Evolutionary conservation across 1,140 invertebrate genomes (phyloP).

Genomic region (Drosophila aff.): DNA sequence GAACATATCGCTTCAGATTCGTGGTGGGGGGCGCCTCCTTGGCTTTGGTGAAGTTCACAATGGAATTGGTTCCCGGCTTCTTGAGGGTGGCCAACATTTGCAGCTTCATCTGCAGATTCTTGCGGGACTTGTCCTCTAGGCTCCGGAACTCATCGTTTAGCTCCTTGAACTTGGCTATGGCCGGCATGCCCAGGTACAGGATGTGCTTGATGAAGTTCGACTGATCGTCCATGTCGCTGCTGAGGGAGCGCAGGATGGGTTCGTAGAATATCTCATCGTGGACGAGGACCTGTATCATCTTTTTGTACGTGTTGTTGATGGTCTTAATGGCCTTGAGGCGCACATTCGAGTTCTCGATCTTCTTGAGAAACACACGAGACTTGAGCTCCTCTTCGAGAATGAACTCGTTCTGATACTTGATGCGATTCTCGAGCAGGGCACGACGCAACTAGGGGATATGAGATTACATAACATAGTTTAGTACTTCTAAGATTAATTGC

Average conservation of each 20-base stretch:
- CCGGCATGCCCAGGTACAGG: conserved; percentile 75
- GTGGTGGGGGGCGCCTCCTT: conserved; percentile 32
- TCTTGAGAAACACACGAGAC: conserved; percentile 64
- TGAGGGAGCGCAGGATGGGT: conserved; percentile 75
- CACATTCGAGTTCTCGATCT: conserved; percentile 80
- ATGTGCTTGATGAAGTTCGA: conserved; percentile 80
- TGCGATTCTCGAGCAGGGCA: conserved; percentile 73
- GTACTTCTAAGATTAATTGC: neutral
- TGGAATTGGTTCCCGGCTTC: conserved; percentile 2
- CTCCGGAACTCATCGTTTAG: conserved; percentile 62
- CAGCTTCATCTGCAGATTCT: conserved; percentile 65
- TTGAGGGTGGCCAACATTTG: conserved; percentile 54
- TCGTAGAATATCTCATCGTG: conserved; percentile 83
- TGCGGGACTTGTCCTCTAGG: conserved; percentile 65
- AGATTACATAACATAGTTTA: neutral
- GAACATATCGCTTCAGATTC: conserved; percentile 69
- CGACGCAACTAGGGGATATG: conserved; percentile 37
- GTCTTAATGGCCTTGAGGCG: conserved; percentile 79
- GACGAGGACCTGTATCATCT: conserved; percentile 74
- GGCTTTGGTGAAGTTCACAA: neutral
- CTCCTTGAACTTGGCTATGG: conserved; percentile 72
- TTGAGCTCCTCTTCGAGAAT: conserved; percentile 71
- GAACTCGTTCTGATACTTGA: conserved; percentile 80
- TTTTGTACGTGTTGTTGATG: conserved; percentile 77
- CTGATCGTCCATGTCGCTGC: conserved; percentile 78